phyloP scores from a whole-genome alignment of 35 echinoderm and acorn worm species.

The Heliocidaris erythrogramma region DNA sequence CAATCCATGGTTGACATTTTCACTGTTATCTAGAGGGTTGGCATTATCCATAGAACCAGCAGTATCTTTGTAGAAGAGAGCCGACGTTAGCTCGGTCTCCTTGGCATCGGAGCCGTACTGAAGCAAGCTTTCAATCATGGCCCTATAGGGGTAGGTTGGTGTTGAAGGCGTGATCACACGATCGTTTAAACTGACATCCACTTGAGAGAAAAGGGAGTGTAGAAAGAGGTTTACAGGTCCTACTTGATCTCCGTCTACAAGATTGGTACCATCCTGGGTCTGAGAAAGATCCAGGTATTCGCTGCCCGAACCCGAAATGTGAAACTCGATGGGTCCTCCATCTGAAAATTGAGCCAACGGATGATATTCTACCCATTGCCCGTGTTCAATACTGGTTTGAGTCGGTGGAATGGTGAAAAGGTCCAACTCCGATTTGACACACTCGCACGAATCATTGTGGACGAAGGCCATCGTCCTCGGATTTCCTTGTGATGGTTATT shows the following conservation, averaged over 20 bases:
- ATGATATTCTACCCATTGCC: slow-evolving; percentile 55
- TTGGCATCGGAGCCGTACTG: slow-evolving; percentile 53
- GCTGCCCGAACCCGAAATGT: slow-evolving; percentile 37
- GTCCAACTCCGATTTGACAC: slow-evolving; percentile 61
- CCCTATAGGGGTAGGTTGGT: slow-evolving; percentile 59
- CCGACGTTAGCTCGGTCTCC: slow-evolving; percentile 33
- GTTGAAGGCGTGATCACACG: slow-evolving; percentile 56
- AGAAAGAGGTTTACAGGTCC: slow-evolving; percentile 61
- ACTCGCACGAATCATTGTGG: slow-evolving; percentile 70
- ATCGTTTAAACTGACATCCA: slow-evolving; percentile 64
- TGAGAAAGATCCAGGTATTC: slow-evolving; percentile 68
- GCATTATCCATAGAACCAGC: background rate
- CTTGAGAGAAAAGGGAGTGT: slow-evolving; percentile 60
- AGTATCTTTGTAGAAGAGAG: slow-evolving; percentile 66
- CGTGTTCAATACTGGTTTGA: slow-evolving; percentile 49
- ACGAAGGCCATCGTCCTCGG: slow-evolving; percentile 58
- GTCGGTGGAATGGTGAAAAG: slow-evolving; percentile 66
- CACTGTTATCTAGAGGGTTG: background rate
- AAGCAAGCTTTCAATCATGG: slow-evolving; percentile 54
- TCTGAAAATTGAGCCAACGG: slow-evolving; percentile 56
- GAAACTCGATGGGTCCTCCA: slow-evolving; percentile 55
- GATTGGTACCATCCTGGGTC: slow-evolving; percentile 50
- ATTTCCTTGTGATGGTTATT: background rate
- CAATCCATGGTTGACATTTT: slow-evolving; percentile 33
- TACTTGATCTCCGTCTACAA: slow-evolving; percentile 23